These are phyloP conservation scores for Ectemnius cavifrons DNA, from an alignment of 2,888 invertebrate species.

Conservation along the genomic window DNA sequence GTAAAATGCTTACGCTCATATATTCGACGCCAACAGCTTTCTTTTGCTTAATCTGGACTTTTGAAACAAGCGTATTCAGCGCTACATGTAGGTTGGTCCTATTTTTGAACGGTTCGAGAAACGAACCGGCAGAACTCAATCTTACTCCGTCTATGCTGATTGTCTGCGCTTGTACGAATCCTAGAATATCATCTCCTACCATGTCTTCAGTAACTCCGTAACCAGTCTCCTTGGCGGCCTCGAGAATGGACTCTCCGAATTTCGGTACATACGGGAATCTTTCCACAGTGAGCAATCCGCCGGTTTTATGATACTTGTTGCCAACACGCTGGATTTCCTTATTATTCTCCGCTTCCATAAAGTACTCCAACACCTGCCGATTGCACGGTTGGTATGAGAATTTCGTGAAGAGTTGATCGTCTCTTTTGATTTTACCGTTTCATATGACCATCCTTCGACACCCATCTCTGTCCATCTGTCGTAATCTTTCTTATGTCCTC, in stretches of 20 bases:
- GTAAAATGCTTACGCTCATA: conserved; percentile 63
- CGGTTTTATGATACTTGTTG: conserved; percentile 80
- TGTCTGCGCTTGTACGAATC: conserved; percentile 84
- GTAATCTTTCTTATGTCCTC: conserved; percentile 87
- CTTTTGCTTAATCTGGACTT: conserved; percentile 78
- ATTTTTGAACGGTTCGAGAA: conserved; percentile 80
- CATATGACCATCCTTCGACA: conserved; percentile 87
- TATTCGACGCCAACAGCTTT: conserved; percentile 81
- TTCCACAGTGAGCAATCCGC: conserved; percentile 82
- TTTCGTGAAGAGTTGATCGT: neutral
- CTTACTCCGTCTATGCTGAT: conserved; percentile 83
- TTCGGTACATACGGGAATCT: conserved; percentile 83
- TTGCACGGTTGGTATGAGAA: neutral
- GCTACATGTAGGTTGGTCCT: conserved; percentile 82
- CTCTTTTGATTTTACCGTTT: conserved; percentile 76
- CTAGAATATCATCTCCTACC: conserved; percentile 81
- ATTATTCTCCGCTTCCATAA: conserved; percentile 84
- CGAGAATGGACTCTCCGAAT: conserved; percentile 81
- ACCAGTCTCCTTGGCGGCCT: conserved; percentile 82
- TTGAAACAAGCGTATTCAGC: conserved; percentile 81
- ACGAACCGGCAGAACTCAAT: conserved; percentile 81
- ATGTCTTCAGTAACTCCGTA: conserved; percentile 82
- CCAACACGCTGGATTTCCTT: conserved; percentile 82
- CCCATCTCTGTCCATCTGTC: conserved; percentile 86
- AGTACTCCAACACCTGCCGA: conserved; percentile 83